Base-by-base conservation (phyloP, 1,140 invertebrate species). In the Maniola jurtina region DNA sequence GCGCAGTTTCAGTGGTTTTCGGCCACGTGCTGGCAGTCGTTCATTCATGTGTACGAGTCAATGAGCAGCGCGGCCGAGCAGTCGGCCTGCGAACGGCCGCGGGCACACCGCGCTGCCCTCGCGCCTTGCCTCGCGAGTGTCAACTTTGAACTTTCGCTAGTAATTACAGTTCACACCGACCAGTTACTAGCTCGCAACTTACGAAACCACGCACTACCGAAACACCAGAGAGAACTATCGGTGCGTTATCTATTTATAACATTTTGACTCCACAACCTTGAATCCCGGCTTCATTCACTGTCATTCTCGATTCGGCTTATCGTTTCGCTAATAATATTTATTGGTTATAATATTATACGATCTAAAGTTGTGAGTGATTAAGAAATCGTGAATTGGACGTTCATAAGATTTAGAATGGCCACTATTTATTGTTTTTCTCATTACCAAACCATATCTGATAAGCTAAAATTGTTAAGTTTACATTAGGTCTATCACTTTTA, bases 31-130 rank as follows among this genome's bases (percentile, higher is more conserved):
- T 76, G 64, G 64, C 70, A 66, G 35, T 79, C 72, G 71, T 78
- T 82, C 83, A 87, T 89, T 89, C 78, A 89, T 85, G 77, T 77
- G 75, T 70, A 68, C 59, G 76, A 84, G 78, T 86, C 82, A 88
- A 89, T 88, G 85, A 73, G 73, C 68, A 66, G 58, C 61, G 45
- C 42, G 48, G 50, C 54, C 61, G 69, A 77, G 76, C 80, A 89
- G 86, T 86, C 78, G 78, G 81, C 68, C 71, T 75, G 66, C 83
- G 79, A 73, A 68, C 72, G 78, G 70, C 72, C 77, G 83, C 79
- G 83, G 81, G 83, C 76, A 72, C 62, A 70, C 70, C 71, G 79
- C 75, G 74, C 75, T 66, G 71, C 72, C 79, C 76, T 68, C 68
- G 76, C 80, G 77, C 80, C 75, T 58, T 78, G 79, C 78, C 74